A percentile compares a stretch with the other conserved stretches of the same genome.
Evolutionary conservation across 2,113 vertebrate genomes (phyloP).

Genomic region (Platichthys flesus): DNA sequence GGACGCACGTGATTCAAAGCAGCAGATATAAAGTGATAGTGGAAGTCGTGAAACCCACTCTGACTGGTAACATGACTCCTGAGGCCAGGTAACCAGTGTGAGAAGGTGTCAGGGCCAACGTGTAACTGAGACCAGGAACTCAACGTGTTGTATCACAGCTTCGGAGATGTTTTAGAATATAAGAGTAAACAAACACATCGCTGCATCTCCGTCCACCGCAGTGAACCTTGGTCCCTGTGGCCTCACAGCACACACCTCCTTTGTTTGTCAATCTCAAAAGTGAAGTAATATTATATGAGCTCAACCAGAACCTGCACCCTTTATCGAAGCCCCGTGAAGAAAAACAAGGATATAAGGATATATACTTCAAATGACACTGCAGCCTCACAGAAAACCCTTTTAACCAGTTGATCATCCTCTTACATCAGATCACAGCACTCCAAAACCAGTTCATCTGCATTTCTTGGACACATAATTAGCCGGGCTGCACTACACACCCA

Average conservation of each 20-base stretch:
- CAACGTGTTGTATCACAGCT: background rate
- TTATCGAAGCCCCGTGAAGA: background rate
- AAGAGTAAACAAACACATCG: background rate
- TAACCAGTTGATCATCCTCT: constrained; percentile 7
- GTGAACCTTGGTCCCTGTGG: background rate
- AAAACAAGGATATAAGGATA: background rate
- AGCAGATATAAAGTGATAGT: background rate
- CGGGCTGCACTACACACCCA: constrained; percentile 29
- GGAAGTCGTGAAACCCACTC: background rate
- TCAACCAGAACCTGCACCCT: background rate
- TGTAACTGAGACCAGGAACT: constrained; percentile 59
- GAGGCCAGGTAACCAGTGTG: constrained; percentile 9
- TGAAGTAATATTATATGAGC: background rate
- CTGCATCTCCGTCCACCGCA: background rate
- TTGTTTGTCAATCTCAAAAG: background rate
- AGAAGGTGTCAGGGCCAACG: constrained; percentile 24
- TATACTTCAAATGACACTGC: background rate
- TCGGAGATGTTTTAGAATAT: background rate
- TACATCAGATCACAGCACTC: constrained; percentile 17
- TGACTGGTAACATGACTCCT: constrained; percentile 59
- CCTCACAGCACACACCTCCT: background rate
- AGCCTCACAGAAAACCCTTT: background rate
- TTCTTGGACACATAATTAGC: constrained; percentile 33
- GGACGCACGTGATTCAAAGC: background rate
- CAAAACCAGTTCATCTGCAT: constrained; percentile 79